Conservation (phyloP, 1,140 invertebrate species). For the Orius insidiosus region DNA sequence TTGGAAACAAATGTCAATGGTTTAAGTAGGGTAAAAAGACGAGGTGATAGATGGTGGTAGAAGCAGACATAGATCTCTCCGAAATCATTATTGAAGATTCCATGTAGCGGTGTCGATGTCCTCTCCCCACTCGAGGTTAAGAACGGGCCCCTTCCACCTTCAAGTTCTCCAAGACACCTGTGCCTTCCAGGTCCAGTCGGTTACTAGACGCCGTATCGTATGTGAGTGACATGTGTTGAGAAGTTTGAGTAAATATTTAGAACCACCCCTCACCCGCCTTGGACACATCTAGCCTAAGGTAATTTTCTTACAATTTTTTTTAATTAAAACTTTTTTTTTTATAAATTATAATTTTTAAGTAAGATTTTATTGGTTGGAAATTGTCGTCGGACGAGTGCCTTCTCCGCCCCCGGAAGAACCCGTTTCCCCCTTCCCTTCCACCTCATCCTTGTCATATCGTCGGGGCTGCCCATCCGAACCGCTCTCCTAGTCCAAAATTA, state of each 20-base stretch:
- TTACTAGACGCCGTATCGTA: neutral
- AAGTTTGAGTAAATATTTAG: neutral
- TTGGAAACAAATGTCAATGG: no score
- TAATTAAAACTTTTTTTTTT: neutral
- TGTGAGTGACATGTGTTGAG: neutral
- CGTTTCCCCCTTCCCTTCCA: neutral
- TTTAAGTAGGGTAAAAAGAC: no score
- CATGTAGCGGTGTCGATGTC: conserved; percentile 6
- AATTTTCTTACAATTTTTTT: neutral
- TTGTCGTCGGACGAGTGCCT: neutral
- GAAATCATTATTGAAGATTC: conserved; percentile 10
- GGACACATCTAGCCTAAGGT: neutral
- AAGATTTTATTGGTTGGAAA: no score
- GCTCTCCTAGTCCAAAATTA: conserved; percentile 9
- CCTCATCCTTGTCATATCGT: neutral
- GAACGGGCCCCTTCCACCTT: neutral
- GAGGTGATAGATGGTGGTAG: no score
- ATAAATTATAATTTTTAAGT: neutral
- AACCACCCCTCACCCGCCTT: neutral
- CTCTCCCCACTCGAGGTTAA: neutral
- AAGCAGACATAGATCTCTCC: conserved; percentile 3
- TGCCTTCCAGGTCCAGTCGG: conserved; percentile 1
- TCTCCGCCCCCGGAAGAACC: neutral
- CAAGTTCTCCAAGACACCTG: neutral
- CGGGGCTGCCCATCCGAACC: neutral